These are phyloP conservation scores for Spinus olivaceus DNA, from an alignment of 2,797 vertebrate genomes.

Conservation along the genomic window DNA sequence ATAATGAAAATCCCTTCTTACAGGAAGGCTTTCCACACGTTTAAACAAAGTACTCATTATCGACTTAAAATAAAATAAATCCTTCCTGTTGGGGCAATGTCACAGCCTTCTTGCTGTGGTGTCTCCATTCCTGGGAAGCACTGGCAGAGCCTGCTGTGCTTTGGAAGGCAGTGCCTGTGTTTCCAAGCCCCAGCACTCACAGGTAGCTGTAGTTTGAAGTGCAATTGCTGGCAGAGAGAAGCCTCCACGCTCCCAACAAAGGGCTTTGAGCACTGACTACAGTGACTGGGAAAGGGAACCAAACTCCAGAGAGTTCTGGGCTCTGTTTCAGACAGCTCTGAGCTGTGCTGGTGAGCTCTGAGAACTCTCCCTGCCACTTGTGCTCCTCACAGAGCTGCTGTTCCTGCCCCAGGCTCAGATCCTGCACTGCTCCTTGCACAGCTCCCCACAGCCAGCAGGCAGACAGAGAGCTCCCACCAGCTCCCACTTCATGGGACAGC, in stretches of 20 bases:
- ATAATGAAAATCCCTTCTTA: not conserved
- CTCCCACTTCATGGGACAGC: not conserved
- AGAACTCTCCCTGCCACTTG: not conserved
- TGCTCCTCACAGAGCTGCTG: not conserved
- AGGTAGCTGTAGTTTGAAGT: not conserved
- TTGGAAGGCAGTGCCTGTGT: not conserved
- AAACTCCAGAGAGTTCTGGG: not conserved
- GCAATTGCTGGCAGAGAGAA: not conserved
- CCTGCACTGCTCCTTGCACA: not conserved
- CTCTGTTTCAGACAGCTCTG: not conserved
- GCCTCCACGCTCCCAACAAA: not conserved
- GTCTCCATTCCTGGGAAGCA: not conserved
- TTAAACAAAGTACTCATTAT: not conserved
- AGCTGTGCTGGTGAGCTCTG: not conserved
- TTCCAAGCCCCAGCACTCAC: not conserved
- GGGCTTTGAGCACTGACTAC: not conserved
- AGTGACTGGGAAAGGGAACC: not conserved
- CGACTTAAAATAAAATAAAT: not conserved
- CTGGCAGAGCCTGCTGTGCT: not conserved
- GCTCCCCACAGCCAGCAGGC: not conserved
- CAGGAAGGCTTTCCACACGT: not conserved
- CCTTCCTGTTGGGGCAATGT: not conserved
- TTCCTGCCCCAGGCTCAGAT: not conserved
- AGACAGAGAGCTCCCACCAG: not conserved
- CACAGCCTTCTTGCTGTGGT: not conserved